A percentile compares a stretch with the other conserved stretches of the same genome.
Conservation (phyloP, 2,797 vertebrate species). For the Acipenser oxyrinchus region DNA sequence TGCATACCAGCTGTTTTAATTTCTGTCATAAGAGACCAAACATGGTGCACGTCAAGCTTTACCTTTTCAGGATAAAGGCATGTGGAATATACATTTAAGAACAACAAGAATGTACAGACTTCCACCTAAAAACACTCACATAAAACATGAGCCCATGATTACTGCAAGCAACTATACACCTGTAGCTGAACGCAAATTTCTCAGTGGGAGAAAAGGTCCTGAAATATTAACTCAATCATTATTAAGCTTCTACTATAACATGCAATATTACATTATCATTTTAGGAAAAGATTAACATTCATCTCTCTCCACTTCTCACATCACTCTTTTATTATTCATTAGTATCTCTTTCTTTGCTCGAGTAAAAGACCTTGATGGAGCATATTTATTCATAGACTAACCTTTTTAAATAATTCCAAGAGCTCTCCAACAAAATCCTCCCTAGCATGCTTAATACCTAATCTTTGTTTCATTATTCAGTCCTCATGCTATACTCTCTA, state of each 20-base stretch:
- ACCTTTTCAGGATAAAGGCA: too few species aligned
- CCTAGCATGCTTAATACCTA: constrained; percentile 87
- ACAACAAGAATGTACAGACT: too few species aligned
- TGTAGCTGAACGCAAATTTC: background rate
- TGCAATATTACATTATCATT: constrained; percentile 86
- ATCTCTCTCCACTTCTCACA: constrained; percentile 70
- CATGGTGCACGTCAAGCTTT: too few species aligned
- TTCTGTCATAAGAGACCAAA: too few species aligned
- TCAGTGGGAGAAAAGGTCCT: constrained; percentile 47
- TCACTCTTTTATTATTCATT: constrained; percentile 93
- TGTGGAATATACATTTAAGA: too few species aligned
- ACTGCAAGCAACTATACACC: too few species aligned
- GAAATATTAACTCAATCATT: constrained; percentile 84
- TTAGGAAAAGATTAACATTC: constrained; percentile 73
- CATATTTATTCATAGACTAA: constrained; percentile 99
- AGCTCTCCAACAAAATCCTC: constrained; percentile 87
- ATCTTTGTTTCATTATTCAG: constrained; percentile 95
- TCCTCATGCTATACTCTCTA: constrained; percentile 69
- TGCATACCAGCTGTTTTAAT: too few species aligned
- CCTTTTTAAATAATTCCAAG: constrained; percentile 98
- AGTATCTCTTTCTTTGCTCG: constrained; percentile 77
- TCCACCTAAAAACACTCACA: too few species aligned
- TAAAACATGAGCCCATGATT: too few species aligned
- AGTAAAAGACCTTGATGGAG: constrained; percentile 90
- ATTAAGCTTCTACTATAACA: constrained; percentile 84